Conservation (phyloP, 1,140 invertebrate species). For the Halesus radiatus region DNA sequence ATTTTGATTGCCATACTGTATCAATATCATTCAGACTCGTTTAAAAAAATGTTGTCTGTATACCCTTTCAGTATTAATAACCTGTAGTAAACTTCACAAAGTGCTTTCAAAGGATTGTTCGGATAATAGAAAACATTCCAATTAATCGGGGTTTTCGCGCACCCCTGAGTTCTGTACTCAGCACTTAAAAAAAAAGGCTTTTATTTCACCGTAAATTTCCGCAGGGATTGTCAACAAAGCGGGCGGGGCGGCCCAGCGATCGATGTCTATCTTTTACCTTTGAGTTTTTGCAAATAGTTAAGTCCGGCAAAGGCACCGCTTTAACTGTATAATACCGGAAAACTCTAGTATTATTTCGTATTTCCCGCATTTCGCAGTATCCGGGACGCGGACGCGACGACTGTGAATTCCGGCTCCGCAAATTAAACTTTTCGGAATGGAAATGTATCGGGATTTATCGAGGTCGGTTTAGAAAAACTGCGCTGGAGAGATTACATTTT, state of each 20-base stretch:
- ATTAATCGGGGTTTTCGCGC: neutral
- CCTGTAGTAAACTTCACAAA: too few relatives aligned
- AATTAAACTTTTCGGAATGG: slow-evolving; percentile 28
- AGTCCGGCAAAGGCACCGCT: neutral
- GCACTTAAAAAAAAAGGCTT: neutral
- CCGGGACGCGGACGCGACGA: neutral
- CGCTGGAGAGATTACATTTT: neutral
- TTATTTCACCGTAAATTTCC: slow-evolving; percentile 33
- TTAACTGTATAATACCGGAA: too few relatives aligned
- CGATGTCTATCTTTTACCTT: slow-evolving; percentile 13
- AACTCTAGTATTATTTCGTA: neutral
- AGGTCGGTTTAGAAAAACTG: neutral
- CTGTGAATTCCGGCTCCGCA: slow-evolving; percentile 13
- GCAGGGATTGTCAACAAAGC: neutral
- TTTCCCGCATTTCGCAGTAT: neutral
- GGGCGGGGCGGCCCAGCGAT: neutral
- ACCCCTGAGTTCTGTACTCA: neutral
- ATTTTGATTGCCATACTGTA: too few relatives aligned
- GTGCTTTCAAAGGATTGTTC: too few relatives aligned
- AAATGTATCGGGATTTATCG: slow-evolving; percentile 20
- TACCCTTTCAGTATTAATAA: too few relatives aligned
- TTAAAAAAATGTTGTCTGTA: too few relatives aligned
- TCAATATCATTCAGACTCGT: too few relatives aligned
- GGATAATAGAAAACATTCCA: too few relatives aligned
- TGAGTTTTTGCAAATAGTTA: slow-evolving; percentile 11